These are phyloP conservation scores for Trissonchulus sp. DNA, from an alignment of 2,888 invertebrate genomes.

Conservation along the genomic window DNA sequence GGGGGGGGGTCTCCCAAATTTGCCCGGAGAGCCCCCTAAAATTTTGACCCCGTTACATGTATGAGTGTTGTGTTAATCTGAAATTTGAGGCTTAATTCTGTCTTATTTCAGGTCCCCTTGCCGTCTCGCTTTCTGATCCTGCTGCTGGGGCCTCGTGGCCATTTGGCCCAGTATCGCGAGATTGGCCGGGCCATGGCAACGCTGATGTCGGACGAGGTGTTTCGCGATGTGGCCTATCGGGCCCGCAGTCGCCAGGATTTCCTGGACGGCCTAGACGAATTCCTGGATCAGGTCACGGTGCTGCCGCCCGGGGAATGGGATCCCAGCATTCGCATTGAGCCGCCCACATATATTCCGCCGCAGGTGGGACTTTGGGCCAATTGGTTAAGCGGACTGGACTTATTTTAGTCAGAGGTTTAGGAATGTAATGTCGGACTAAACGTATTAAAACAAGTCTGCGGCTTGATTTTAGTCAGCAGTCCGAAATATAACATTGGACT, in stretches of 20 bases:
- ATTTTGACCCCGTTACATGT: no score
- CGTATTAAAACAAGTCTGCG: no score
- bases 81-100: not conserved
- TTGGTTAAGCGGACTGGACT: no score
- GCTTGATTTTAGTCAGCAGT: no score
- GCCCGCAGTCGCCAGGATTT: slow-evolving; percentile 81
- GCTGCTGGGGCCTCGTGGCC: slow-evolving; percentile 69
- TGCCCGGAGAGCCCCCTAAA: no score
- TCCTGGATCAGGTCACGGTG: slow-evolving; percentile 64
- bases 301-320: slow-evolving; percentile 51
- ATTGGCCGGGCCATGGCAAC: slow-evolving; percentile 95
- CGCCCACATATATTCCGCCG: slow-evolving; percentile 51
- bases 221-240: slow-evolving; percentile 92
- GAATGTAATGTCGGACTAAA: no score
- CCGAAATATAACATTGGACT: not conserved
- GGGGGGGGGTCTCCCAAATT: no score
- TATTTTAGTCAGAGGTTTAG: no score
- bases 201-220: slow-evolving; percentile 91
- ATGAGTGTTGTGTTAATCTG: no score
- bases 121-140: slow-evolving; percentile 90
- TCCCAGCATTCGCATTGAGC: no score
- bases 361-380: slow-evolving; percentile 43
- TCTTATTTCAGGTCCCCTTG: slow-evolving; percentile 59
- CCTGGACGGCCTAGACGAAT: slow-evolving; percentile 88
- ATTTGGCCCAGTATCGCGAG: slow-evolving; percentile 73